These are phyloP conservation scores for Anthoscopus minutus DNA, from an alignment of 2,113 vertebrate genomes.

Conservation along the genomic window DNA sequence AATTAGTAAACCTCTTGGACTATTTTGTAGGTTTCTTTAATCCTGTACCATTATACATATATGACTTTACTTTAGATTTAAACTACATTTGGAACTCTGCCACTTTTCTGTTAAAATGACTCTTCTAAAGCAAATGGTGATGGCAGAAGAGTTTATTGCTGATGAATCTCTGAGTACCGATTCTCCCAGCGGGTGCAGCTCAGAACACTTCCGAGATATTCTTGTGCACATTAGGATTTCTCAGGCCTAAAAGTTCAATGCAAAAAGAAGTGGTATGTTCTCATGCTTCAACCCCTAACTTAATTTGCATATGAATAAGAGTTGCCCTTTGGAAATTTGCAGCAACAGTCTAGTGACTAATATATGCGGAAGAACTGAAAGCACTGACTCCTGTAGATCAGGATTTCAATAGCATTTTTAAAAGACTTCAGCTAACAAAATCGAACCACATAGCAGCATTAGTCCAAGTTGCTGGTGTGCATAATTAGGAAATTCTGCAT, in stretches of 20 bases:
- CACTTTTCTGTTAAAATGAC: background rate
- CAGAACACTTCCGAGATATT: background rate
- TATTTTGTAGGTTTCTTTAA: background rate
- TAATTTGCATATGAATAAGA: conserved; percentile 23
- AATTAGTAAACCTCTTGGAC: background rate
- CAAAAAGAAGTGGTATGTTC: conserved; percentile 8
- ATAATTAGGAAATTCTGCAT: background rate
- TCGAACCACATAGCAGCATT: background rate
- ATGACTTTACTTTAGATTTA: background rate
- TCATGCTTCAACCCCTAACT: background rate
- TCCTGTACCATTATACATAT: background rate
- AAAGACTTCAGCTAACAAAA: background rate
- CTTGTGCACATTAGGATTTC: background rate
- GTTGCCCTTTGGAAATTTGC: background rate
- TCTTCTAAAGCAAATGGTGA: background rate
- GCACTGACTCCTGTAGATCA: background rate
- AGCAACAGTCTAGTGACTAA: background rate
- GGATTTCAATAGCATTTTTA: background rate
- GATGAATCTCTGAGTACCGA: background rate
- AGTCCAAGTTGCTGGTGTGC: background rate
- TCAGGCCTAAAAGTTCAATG: background rate
- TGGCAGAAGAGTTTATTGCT: background rate
- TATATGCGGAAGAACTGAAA: background rate
- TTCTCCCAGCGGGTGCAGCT: background rate
- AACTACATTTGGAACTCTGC: background rate